A percentile compares a stretch with the other conserved stretches of the same genome.
Evolutionary conservation across 2,888 invertebrate species (phyloP).

Genomic region (Ephialtes manifestator): DNA sequence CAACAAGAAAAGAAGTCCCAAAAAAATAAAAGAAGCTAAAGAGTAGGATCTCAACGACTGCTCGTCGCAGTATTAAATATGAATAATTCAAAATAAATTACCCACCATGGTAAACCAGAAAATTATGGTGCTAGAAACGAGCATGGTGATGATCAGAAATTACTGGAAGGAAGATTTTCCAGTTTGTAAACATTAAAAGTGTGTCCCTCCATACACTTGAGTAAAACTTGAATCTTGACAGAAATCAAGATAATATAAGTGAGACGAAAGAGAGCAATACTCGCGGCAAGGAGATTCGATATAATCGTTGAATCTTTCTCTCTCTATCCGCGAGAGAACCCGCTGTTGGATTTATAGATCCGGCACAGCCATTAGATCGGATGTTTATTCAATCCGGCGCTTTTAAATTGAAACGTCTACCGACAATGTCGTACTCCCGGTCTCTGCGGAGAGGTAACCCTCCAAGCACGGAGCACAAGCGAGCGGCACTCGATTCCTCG

Average conservation of each 20-base stretch:
- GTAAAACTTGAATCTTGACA: not conserved
- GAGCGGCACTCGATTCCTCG: not conserved
- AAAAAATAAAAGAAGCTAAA: not conserved
- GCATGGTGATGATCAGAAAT: not conserved
- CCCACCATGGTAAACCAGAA: slow-evolving; percentile 21
- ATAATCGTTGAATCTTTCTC: slow-evolving; percentile 58
- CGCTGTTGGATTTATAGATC: slow-evolving; percentile 79
- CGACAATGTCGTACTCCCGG: slow-evolving; percentile 73
- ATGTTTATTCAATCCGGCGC: slow-evolving; percentile 78
- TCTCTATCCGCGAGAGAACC: slow-evolving; percentile 16
- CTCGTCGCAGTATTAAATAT: not conserved
- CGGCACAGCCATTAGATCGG: slow-evolving; percentile 72
- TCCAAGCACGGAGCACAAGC: not conserved
- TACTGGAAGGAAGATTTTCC: slow-evolving; percentile 6
- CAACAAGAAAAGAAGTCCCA: not conserved
- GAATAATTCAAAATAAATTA: slow-evolving; percentile 60
- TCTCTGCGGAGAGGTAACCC: slow-evolving; percentile 21
- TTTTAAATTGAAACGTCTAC: slow-evolving; percentile 82
- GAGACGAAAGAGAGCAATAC: slow-evolving; percentile 17
- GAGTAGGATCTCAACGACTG: slow-evolving; percentile 15
- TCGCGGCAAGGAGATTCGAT: slow-evolving; percentile 40
- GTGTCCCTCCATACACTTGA: not conserved
- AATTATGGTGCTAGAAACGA: slow-evolving; percentile 30
- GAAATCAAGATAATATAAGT: slow-evolving; percentile 32
- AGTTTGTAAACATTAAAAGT: slow-evolving; percentile 4